Percentiles rank a stretch among this genome's conserved stretches.
These are phyloP conservation scores for Brachypterus glaber DNA, from an alignment of 2,888 invertebrate species.

Conservation along the genomic window DNA sequence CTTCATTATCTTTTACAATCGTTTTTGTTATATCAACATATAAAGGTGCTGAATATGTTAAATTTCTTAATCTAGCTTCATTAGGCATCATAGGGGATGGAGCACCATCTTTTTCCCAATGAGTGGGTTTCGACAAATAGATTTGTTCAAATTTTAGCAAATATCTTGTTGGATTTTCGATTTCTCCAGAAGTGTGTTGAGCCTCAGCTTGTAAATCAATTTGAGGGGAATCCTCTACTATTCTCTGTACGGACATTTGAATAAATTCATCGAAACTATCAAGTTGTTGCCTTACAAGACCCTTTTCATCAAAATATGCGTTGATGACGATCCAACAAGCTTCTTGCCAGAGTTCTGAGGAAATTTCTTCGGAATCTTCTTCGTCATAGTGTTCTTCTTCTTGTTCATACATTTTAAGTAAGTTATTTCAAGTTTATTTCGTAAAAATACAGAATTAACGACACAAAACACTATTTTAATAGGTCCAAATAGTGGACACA, in stretches of 20 bases:
- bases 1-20: conserved; percentile 81
- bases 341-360: conserved; percentile 98
- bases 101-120: conserved; percentile 99
- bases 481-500: not conserved
- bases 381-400: conserved; percentile 54
- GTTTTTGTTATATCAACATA: conserved; percentile 99
- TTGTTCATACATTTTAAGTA: conserved; percentile 9
- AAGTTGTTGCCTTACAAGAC: conserved; percentile 95
- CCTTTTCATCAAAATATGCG: conserved; percentile 99
- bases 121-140: conserved; percentile 97
- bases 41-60: conserved; percentile 96
- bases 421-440: too few species aligned
- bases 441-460: too few species aligned
- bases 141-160: conserved; percentile 97
- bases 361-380: conserved; percentile 90
- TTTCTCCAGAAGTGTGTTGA: conserved; percentile 88
- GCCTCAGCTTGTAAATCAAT: conserved; percentile 97
- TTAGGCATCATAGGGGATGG: conserved; percentile 99
- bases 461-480: too few species aligned
- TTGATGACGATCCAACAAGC: conserved; percentile 99
- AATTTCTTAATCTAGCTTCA: conserved; percentile 91
- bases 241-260: conserved; percentile 98
- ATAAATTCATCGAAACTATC: conserved; percentile 99
- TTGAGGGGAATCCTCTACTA: conserved; percentile 97
- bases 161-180: conserved; percentile 85